phyloP scores from a whole-genome alignment of 1,140 invertebrate genomes.

The Drosophila nigromelanica region DNA sequence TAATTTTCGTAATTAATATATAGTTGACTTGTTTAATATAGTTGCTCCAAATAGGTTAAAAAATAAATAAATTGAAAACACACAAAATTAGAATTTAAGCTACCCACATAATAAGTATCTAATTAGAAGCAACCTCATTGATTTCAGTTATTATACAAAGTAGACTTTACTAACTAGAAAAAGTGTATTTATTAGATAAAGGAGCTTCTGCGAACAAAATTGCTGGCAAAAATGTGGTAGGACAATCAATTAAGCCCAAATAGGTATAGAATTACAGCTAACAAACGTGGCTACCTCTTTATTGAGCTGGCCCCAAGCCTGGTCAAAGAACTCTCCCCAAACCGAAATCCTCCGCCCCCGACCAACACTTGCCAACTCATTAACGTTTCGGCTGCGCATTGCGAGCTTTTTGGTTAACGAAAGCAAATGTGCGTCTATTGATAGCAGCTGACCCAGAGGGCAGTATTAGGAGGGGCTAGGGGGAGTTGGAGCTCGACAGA shows the following conservation, averaged over 20 bases:
- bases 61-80: too few species aligned
- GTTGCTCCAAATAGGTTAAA: too few species aligned
- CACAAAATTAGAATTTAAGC: too few species aligned
- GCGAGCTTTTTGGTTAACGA: constrained; percentile 25
- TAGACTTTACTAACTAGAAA: too few species aligned
- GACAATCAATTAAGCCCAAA: constrained; percentile 16
- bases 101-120: too few species aligned
- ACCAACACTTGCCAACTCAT: constrained; percentile 66
- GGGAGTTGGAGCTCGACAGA: constrained; percentile 29
- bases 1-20: too few species aligned
- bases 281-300: constrained; percentile 5
- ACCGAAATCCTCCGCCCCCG: background rate
- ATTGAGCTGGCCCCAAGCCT: background rate
- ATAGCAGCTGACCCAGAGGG: constrained; percentile 45
- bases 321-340: background rate
- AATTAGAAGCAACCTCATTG: too few species aligned
- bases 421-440: constrained; percentile 55
- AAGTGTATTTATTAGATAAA: background rate
- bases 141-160: too few species aligned
- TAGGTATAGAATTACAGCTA: constrained; percentile 6
- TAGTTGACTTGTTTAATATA: too few species aligned
- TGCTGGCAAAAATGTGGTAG: background rate
- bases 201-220: constrained; percentile 4
- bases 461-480: background rate
- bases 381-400: constrained; percentile 45